Base-by-base conservation (phyloP, 2,888 invertebrate species). In the Mechanitis mazaeus region DNA sequence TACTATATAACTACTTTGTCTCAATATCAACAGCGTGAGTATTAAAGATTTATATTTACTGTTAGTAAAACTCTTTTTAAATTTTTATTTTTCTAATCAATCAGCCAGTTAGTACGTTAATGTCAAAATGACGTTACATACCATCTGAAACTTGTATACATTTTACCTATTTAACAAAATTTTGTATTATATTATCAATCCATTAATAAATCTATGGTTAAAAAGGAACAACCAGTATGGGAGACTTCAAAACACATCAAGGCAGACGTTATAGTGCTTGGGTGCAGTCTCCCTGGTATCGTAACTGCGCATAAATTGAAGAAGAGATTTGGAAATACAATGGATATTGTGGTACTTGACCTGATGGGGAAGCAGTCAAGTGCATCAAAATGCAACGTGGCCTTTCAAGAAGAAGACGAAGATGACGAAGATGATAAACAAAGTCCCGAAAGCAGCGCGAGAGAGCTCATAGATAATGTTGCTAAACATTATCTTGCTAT, bases 221-320 rank as follows among this genome's bases (percentile, higher is more conserved):
- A 31, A 50, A 50, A 42, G 42, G 42, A 42, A 42, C 6, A 42
- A 42, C 42, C 50, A 31, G 31, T 31, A 50, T 50, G 50, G 50
- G 50, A 31, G 31, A 50, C 31, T 28, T 54, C 55, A 11, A 64
- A 60, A 33, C 65, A 75, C 58, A 74, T 88, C 20, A 78, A 77
- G 65, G 88, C 85, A 7, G 90, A 90, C 63, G 81, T 90, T 5
- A 88, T 90, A 42, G 80, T 90, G 47, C 68, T 90, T 66, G 90
- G 90, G 75, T 85, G 87, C 69, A 87, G 79, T 55, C 77, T 90
- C 1, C 85, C 89, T 4, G 90, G 89, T 1, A 84, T 88, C 35
- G 85, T 90, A 7, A 78, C 84, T 0, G 90, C 90, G 0, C 84
- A 90, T 74, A 86, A 89, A 65, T 73, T 90, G 12, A 85, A 81